phyloP scores from a whole-genome alignment of 1,140 invertebrate species.

The Listronotus bonariensis region DNA sequence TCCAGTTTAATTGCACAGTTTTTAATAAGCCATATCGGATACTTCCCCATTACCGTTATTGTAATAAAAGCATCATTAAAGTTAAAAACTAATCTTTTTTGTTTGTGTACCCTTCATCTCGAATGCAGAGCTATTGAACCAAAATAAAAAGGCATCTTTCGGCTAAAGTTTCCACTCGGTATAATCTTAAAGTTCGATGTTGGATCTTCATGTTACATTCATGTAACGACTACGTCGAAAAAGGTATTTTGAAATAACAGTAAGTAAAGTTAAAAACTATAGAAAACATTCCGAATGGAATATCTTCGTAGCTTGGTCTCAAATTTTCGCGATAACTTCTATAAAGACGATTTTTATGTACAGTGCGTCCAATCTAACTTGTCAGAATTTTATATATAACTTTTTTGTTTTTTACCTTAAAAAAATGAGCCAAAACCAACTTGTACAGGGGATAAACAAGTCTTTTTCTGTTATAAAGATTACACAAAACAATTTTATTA shows the following conservation, averaged over 20 bases:
- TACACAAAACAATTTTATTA: no score
- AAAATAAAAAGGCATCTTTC: slow-evolving; percentile 25
- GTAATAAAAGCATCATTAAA: no score
- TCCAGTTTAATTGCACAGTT: no score
- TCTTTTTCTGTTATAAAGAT: no score
- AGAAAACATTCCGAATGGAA: slow-evolving; percentile 22
- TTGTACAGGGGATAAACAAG: no score
- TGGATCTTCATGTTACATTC: slow-evolving; percentile 32
- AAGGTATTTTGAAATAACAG: slow-evolving; percentile 25
- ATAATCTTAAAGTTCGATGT: slow-evolving; percentile 29
- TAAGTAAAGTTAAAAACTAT: slow-evolving; percentile 33
- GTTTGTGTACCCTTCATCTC: background rate
- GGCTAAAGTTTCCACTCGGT: slow-evolving; percentile 29
- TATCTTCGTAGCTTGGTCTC: slow-evolving; percentile 18
- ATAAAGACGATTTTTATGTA: slow-evolving; percentile 8
- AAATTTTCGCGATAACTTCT: slow-evolving; percentile 6
- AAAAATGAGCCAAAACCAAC: no score
- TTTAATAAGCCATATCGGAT: no score
- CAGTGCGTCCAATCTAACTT: no score
- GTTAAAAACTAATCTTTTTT: background rate
- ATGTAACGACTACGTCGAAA: slow-evolving; percentile 29
- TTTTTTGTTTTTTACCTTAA: no score
- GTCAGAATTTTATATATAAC: no score
- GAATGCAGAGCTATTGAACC: slow-evolving; percentile 16
- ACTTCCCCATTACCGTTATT: no score